phyloP scores from a whole-genome alignment of 2,113 vertebrate species.

The Siniperca chuatsi region DNA sequence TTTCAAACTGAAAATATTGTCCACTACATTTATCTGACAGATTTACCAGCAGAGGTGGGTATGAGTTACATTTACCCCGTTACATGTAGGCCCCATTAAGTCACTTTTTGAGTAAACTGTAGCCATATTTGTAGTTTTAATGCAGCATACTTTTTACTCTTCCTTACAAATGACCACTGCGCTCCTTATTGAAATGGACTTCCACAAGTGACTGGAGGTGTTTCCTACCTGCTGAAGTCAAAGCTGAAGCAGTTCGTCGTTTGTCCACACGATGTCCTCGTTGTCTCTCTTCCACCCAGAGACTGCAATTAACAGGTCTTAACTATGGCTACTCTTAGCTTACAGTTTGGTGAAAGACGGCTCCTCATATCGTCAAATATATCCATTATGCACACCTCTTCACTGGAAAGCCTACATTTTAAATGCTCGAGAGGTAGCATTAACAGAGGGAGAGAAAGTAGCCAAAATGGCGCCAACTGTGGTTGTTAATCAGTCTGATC shows the following conservation, averaged over 20 bases:
- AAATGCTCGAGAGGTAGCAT: neutral
- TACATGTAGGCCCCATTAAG: too few species aligned
- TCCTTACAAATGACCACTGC: neutral
- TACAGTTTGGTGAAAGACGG: neutral
- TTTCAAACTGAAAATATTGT: neutral
- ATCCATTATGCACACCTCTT: neutral
- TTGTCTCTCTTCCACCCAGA: neutral
- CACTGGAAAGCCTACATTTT: neutral
- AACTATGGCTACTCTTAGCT: neutral
- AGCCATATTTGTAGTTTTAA: too few species aligned
- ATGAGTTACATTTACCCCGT: too few species aligned
- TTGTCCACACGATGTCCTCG: conserved; percentile 50
- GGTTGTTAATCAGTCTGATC: neutral
- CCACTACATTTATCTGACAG: neutral
- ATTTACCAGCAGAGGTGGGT: neutral
- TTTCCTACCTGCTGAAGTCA: neutral
- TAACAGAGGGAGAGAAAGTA: too few species aligned
- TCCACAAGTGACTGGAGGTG: neutral
- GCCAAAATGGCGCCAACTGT: neutral
- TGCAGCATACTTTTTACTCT: too few species aligned
- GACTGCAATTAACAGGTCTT: neutral
- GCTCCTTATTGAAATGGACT: neutral
- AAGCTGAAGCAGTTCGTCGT: conserved; percentile 9
- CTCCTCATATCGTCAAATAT: neutral
- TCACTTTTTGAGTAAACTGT: too few species aligned